Evolutionary conservation across 1,140 invertebrate genomes (phyloP).

Genomic region (Adoxophyes honmai): DNA sequence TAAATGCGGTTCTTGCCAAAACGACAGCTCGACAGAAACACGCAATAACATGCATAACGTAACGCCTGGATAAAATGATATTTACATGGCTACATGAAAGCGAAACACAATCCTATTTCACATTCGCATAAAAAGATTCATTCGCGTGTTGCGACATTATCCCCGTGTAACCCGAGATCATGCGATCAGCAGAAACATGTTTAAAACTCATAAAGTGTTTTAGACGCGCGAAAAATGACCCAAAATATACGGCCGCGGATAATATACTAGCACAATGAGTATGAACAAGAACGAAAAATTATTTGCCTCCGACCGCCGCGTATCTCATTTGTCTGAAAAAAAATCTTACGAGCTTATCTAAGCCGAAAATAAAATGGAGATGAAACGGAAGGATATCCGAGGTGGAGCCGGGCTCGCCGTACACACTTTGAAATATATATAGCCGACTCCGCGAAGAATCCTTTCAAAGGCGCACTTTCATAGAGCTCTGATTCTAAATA

Average conservation of each 20-base stretch:
- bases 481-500: constrained; percentile 23
- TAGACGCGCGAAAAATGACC: background rate
- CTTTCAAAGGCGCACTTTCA: constrained; percentile 29
- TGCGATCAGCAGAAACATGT: background rate
- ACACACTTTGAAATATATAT: constrained; percentile 51
- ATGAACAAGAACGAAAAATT: constrained; percentile 21
- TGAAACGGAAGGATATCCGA: constrained; percentile 44
- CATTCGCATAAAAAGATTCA: constrained; percentile 1
- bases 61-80: constrained; percentile 16
- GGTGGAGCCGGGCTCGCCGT: constrained; percentile 28
- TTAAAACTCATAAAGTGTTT: constrained; percentile 9
- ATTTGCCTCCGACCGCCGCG: constrained; percentile 19
- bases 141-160: constrained; percentile 3
- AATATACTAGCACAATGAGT: constrained; percentile 15
- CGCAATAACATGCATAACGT: constrained; percentile 28
- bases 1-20: background rate
- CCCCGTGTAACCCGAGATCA: background rate
- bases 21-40: constrained; percentile 17
- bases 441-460: constrained; percentile 27
- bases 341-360: constrained; percentile 40
- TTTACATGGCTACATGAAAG: constrained; percentile 8
- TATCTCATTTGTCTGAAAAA: constrained; percentile 40
- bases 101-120: constrained; percentile 12
- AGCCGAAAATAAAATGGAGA: constrained; percentile 51
- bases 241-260: background rate